A percentile compares a stretch with the other conserved stretches of the same genome.
Conservation (phyloP, 1,140 invertebrate genomes). For the Elymnias hypermnestra region DNA sequence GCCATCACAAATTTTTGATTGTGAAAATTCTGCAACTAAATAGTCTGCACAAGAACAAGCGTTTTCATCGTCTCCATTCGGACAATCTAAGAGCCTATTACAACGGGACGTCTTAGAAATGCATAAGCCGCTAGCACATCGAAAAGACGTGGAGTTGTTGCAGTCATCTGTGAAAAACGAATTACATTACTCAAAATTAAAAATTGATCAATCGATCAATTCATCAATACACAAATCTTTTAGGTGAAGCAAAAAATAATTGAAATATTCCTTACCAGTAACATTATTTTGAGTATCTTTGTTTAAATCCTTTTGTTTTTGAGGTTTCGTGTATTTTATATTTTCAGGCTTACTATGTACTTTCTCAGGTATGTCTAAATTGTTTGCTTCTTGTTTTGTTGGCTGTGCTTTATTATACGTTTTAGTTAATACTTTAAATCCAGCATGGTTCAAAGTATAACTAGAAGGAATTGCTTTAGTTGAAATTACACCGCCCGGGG, state of each 20-base stretch:
- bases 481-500: slow-evolving; percentile 71
- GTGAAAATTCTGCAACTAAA: slow-evolving; percentile 80
- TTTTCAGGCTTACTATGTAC: slow-evolving; percentile 38
- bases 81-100: slow-evolving; percentile 85
- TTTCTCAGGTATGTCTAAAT: slow-evolving; percentile 50
- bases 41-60: slow-evolving; percentile 88
- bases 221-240: too few relatives aligned
- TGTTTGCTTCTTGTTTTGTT: slow-evolving; percentile 67
- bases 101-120: slow-evolving; percentile 81
- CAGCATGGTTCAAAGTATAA: slow-evolving; percentile 79
- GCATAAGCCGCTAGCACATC: slow-evolving; percentile 82
- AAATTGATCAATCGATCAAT: too few relatives aligned
- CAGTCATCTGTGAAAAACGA: slow-evolving; percentile 69
- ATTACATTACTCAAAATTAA: too few relatives aligned
- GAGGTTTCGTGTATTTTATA: slow-evolving; percentile 29
- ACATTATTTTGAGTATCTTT: slow-evolving; percentile 32
- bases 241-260: too few relatives aligned
- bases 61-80: slow-evolving; percentile 83
- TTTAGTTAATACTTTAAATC: slow-evolving; percentile 81
- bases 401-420: slow-evolving; percentile 77
- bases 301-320: slow-evolving; percentile 39
- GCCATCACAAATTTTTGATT: slow-evolving; percentile 88
- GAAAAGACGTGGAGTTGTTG: slow-evolving; percentile 68
- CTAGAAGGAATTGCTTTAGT: slow-evolving; percentile 77
- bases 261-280: slow-evolving; percentile 10